Percentiles rank a stretch among this genome's conserved stretches.
Evolutionary conservation across 2,113 vertebrate species (phyloP).

Genomic region (Anser brachyrhynchus): DNA sequence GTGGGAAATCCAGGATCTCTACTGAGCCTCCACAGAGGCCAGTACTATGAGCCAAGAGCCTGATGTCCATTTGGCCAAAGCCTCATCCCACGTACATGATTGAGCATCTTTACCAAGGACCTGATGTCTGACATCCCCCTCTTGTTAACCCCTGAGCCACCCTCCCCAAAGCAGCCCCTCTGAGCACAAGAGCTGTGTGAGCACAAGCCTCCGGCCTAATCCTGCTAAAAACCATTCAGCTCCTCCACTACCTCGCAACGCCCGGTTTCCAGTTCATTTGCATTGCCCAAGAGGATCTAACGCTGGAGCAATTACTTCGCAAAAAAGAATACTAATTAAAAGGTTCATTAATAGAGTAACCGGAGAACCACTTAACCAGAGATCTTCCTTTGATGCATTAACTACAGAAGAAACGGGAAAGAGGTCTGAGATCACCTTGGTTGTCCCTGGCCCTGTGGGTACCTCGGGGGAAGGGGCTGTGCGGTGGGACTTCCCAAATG

Average conservation of each 20-base stretch:
- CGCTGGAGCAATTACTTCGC: not conserved
- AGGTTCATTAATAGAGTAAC: conserved; percentile 25
- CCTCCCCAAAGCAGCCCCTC: not conserved
- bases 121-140: not conserved
- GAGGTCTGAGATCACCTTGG: fast-evolving
- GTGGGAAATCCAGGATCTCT: not conserved
- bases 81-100: fast-evolving
- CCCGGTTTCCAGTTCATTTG: not conserved
- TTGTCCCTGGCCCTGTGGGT: not conserved
- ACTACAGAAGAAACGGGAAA: not conserved
- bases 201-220: not conserved
- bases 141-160: not conserved
- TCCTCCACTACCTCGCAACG: not conserved
- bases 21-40: not conserved
- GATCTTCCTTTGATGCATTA: not conserved
- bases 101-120: not conserved
- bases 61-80: not conserved
- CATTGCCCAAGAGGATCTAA: not conserved
- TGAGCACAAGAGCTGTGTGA: not conserved
- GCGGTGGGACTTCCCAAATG: not conserved
- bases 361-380: not conserved
- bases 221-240: not conserved
- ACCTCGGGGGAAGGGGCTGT: fast-evolving
- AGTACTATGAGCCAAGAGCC: not conserved
- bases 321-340: conserved; percentile 19